Evolutionary conservation across 1,140 invertebrate genomes (phyloP).

Genomic region (Brachionus rotundiformis): DNA sequence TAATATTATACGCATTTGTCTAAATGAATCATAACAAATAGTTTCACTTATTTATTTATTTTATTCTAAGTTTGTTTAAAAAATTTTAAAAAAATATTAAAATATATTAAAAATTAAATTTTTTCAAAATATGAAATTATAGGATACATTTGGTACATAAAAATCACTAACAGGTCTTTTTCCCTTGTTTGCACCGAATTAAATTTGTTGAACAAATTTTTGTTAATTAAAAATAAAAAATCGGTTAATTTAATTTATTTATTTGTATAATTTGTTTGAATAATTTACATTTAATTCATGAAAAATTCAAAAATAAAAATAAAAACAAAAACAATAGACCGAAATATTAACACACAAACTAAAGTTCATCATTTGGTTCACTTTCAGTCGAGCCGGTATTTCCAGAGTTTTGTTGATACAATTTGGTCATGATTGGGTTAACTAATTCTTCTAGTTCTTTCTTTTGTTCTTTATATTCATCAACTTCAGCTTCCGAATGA

Average conservation of each 20-base stretch:
- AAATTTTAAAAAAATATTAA: too few relatives aligned
- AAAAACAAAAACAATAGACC: neutral
- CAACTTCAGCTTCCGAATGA: constrained; percentile 87
- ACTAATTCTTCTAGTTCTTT: constrained; percentile 92
- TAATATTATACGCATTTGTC: too few relatives aligned
- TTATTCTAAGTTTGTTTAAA: too few relatives aligned
- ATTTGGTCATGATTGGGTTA: constrained; percentile 93
- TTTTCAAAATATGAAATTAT: too few relatives aligned
- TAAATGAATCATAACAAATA: too few relatives aligned
- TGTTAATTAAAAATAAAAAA: neutral
- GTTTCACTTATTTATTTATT: too few relatives aligned
- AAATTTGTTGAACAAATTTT: too few relatives aligned
- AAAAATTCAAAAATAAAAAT: neutral
- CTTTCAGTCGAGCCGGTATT: neutral
- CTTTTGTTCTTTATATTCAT: constrained; percentile 94
- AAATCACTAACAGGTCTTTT: too few relatives aligned
- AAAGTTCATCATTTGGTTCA: neutral
- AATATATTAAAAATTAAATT: too few relatives aligned
- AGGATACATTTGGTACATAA: too few relatives aligned
- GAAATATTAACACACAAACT: constrained; percentile 2
- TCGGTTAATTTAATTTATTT: neutral
- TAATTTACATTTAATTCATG: neutral
- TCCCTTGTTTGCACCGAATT: too few relatives aligned
- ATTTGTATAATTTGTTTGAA: neutral
- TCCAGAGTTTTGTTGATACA: constrained; percentile 77